A percentile compares a stretch with the other conserved stretches of the same genome.
Evolutionary conservation across 2,113 vertebrate genomes (phyloP).

Genomic region (Proteles cristata): DNA sequence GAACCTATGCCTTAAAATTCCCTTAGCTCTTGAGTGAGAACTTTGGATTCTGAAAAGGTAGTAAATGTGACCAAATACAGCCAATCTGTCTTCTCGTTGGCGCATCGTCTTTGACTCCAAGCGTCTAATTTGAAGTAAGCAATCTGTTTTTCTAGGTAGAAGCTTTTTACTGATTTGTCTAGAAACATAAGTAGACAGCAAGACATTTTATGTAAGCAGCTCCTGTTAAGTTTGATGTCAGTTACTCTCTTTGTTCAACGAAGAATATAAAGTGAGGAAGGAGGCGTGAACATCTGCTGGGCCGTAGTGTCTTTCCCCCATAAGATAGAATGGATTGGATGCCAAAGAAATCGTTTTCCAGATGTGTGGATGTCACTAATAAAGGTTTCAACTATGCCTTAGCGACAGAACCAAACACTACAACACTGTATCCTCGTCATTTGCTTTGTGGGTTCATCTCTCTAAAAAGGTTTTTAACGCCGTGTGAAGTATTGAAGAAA

Average conservation of each 20-base stretch:
- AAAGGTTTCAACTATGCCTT: background rate
- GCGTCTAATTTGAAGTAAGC: constrained; percentile 21
- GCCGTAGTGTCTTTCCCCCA: background rate
- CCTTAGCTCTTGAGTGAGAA: constrained; percentile 47
- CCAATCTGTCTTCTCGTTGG: background rate
- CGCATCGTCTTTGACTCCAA: constrained; percentile 26
- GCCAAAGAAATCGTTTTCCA: background rate
- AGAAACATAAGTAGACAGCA: background rate
- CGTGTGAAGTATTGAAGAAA: background rate
- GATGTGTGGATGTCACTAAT: background rate
- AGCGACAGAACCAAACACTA: background rate
- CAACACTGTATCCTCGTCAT: background rate
- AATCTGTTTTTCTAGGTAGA: background rate
- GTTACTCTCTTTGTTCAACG: background rate
- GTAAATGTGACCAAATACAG: constrained; percentile 29
- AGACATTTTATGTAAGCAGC: constrained; percentile 1
- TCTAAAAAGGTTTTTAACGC: constrained; percentile 11
- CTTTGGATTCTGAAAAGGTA: constrained; percentile 50
- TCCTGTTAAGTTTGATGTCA: background rate
- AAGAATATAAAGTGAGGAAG: background rate
- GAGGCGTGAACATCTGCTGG: background rate
- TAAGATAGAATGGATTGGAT: background rate
- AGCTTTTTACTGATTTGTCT: background rate
- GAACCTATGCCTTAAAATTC: constrained; percentile 47
- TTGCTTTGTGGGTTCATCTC: constrained; percentile 3